Percentiles rank a stretch among this genome's conserved stretches.
phyloP scores from a whole-genome alignment of 1,140 invertebrate species.

The Drosophila rufa region DNA sequence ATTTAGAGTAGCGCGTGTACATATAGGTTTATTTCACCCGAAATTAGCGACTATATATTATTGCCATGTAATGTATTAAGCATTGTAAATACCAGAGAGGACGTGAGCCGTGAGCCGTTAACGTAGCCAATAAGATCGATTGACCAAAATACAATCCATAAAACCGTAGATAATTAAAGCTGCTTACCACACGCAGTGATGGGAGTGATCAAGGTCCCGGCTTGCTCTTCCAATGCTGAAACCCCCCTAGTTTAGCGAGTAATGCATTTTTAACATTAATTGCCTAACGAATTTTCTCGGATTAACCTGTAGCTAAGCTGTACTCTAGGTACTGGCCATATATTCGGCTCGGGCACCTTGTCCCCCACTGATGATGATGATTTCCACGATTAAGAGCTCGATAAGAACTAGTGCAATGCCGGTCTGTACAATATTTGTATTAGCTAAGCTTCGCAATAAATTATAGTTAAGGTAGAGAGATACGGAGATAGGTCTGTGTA shows the following conservation, averaged over 20 bases:
- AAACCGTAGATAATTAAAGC: slow-evolving; percentile 15
- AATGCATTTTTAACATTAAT: slow-evolving; percentile 31
- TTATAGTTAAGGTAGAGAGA: slow-evolving; percentile 26
- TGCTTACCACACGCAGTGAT: slow-evolving; percentile 28
- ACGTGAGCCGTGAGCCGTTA: slow-evolving; percentile 17
- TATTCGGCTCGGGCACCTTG: not conserved
- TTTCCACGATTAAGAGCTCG: slow-evolving; percentile 25
- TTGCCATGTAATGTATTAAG: slow-evolving; percentile 60
- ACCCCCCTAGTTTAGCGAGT: not conserved
- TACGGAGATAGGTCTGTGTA: slow-evolving; percentile 34
- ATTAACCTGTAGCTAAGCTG: not conserved
- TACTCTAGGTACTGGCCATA: not conserved
- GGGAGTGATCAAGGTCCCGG: slow-evolving; percentile 11
- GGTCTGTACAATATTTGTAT: slow-evolving; percentile 76
- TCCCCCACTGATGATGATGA: slow-evolving; percentile 23
- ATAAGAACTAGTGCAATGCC: slow-evolving; percentile 66
- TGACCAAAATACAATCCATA: slow-evolving; percentile 51
- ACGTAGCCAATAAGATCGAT: slow-evolving; percentile 30
- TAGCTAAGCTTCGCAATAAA: slow-evolving; percentile 31
- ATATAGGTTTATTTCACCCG: slow-evolving; percentile 26
- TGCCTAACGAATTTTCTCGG: slow-evolving; percentile 11
- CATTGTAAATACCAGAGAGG: slow-evolving; percentile 45
- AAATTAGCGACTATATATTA: slow-evolving; percentile 39
- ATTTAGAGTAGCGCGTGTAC: slow-evolving; percentile 12
- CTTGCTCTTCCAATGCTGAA: slow-evolving; percentile 3